These are phyloP conservation scores for Agraylea sexmaculata DNA, from an alignment of 1,140 invertebrate genomes.

Conservation along the genomic window DNA sequence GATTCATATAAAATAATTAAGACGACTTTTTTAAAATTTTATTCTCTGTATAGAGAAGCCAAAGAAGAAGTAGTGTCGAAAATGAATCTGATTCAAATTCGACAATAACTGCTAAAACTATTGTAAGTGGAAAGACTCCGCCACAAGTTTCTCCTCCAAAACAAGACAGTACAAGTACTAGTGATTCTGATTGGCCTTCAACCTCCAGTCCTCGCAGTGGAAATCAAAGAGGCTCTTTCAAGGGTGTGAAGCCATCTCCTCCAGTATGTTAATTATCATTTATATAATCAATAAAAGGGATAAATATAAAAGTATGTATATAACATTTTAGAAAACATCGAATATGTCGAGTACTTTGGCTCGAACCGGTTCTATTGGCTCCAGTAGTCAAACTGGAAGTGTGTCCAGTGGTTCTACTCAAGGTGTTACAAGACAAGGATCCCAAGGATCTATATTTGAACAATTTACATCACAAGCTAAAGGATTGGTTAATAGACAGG, in stretches of 20 bases:
- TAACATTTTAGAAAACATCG: slow-evolving; percentile 32
- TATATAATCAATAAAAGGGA: neutral
- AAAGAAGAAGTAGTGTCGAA: slow-evolving; percentile 53
- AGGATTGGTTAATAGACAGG: slow-evolving; percentile 74
- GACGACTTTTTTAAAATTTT: neutral
- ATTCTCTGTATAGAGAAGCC: slow-evolving; percentile 42
- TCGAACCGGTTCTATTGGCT: slow-evolving; percentile 49
- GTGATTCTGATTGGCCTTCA: slow-evolving; percentile 41
- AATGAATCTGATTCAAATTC: slow-evolving; percentile 63
- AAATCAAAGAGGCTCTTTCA: slow-evolving; percentile 25
- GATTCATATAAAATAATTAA: neutral
- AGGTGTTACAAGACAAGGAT: slow-evolving; percentile 55
- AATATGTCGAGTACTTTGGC: slow-evolving; percentile 52
- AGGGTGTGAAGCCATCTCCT: slow-evolving; percentile 23
- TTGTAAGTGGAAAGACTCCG: slow-evolving; percentile 45
- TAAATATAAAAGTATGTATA: slow-evolving; percentile 1
- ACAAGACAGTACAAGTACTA: slow-evolving; percentile 24
- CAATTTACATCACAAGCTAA: slow-evolving; percentile 78
- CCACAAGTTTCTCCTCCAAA: slow-evolving; percentile 21
- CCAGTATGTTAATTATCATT: slow-evolving; percentile 21
- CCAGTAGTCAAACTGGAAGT: slow-evolving; percentile 24
- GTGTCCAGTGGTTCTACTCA: slow-evolving; percentile 20
- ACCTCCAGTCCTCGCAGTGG: slow-evolving; percentile 37
- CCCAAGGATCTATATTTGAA: slow-evolving; percentile 71
- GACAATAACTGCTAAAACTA: slow-evolving; percentile 56